Base-by-base conservation (phyloP, 53 echinoderm and acorn worm species). In the Astropecten irregularis region DNA sequence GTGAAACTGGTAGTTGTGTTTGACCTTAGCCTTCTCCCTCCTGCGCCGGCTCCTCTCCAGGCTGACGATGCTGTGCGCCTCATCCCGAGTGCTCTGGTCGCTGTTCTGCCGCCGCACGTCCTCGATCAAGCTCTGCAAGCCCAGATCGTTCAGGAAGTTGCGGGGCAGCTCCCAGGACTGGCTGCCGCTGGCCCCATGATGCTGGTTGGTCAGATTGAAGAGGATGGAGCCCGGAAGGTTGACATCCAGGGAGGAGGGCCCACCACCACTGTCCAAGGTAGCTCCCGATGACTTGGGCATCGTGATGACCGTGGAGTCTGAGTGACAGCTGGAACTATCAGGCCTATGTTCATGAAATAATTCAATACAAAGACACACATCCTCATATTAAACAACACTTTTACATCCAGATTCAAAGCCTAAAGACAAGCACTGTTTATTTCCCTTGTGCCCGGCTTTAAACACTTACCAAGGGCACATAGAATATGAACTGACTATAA, bases 1-100 rank as follows among this genome's bases (percentile, higher is more conserved):
- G 94, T 92, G 90, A 68, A 99, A 99, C 67, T 91, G 82, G 66
- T 99, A 99, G 85, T 99, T 99, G 69, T 99, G 99, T 30, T 92
- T 68, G 69, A 94, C 88, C 70, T 84, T 85, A 56, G 79, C 83
- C 83, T 71, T 85, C 66, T 82, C 85, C 22, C 73, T 31, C 21
- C 63, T 30, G n/a, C 72, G 73, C 34, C 91, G 64, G 18, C 91
- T 57, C 37, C 69, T 58, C 32, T 71, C 88, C 79, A 83, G 57
- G 26, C 87, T 87, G 46, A 65, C 79, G 23, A 91, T 56, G 57
- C 91, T 87, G 63, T 83, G 87, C 34, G 76, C 86, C 64, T 91
- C 91, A 49, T 91, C 91, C 52, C 87, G 61, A n/a, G 84, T 77
- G 55, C 91, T 91, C 72, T 60, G 68, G 23, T 85, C 85, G 66